Base-by-base conservation (phyloP, 2,888 invertebrate species). In the Tiphia femorata region DNA sequence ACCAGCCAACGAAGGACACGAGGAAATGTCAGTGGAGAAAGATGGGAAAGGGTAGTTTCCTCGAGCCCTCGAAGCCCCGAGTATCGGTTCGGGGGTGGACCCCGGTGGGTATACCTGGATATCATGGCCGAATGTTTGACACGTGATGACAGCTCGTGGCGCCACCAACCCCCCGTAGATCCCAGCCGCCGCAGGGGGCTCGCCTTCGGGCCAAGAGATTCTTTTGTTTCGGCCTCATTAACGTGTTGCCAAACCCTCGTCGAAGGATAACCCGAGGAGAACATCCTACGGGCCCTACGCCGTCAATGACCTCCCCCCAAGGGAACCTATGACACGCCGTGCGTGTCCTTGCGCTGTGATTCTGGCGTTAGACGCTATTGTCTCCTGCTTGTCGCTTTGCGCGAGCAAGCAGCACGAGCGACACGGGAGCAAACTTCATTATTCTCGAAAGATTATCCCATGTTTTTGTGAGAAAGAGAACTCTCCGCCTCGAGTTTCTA, bases 101-200 rank as follows among this genome's bases (percentile, higher is more conserved):
- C 33, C 25, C n/a, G 38, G 49, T 38, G 25, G 37, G 25, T 66
- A 61, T 74, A 73, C 75, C 75, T 75, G 76, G 66, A 66, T 75
- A 75, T 73, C 68, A 71, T 73, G 70, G 68, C 68, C 58, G 46
- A 64, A 56, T 63, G 49, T 72, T 69, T 73, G 79, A 78, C 81
- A 81, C 80, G 81, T 80, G 83, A 82, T 82, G 83, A 83, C 82
- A 82, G 82, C 81, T 78, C 78, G 69, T 81, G 83, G 83, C 83
- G 83, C 82, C 83, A 79, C 77, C 75, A 72, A 77, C 82, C 82
- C 82, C 83, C 82, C 68, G 81, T 68, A 73, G 81, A 75, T 77
- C 48, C 59, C 50, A 51, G 54, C 58, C 77, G 49, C 81, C 58
- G 71, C 79, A 69, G 80, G 73, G 72, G 72, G 69, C 52, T 59